phyloP scores from a whole-genome alignment of 2,888 invertebrate genomes.

The Diarsia rubi region DNA sequence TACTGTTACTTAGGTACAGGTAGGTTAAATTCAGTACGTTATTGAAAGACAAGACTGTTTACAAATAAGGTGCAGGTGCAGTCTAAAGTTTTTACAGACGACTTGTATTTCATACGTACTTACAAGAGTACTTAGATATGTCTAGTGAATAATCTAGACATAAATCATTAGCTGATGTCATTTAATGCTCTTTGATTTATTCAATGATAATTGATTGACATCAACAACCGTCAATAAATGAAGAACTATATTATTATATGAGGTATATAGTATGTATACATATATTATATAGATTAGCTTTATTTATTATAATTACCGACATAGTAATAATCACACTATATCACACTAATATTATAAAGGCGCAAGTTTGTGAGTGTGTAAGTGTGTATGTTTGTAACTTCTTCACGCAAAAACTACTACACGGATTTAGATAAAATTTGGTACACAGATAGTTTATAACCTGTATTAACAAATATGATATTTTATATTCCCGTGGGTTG shows the following conservation, averaged over 20 bases:
- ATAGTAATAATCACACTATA: no score
- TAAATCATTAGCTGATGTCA: constrained; percentile 29
- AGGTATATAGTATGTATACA: neutral
- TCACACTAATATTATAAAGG: no score
- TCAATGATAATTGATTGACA: constrained; percentile 18
- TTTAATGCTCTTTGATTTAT: constrained; percentile 20
- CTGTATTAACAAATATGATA: no score
- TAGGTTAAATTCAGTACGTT: neutral
- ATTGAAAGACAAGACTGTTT: neutral
- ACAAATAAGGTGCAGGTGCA: constrained; percentile 7
- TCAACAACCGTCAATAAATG: neutral
- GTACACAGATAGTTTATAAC: no score
- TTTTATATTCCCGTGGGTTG: no score
- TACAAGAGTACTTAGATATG: constrained; percentile 1
- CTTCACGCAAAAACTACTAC: no score
- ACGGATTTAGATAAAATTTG: no score
- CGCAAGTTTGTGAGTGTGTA: no score
- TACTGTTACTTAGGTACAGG: neutral
- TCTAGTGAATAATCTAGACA: constrained; percentile 10
- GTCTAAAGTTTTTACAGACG: neutral
- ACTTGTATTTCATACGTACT: neutral
- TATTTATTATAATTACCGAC: no score
- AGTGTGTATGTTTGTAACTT: no score
- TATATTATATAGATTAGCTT: neutral
- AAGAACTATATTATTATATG: neutral